These are phyloP conservation scores for Geococcyx californianus DNA, from an alignment of 2,113 vertebrate species.

Conservation along the genomic window DNA sequence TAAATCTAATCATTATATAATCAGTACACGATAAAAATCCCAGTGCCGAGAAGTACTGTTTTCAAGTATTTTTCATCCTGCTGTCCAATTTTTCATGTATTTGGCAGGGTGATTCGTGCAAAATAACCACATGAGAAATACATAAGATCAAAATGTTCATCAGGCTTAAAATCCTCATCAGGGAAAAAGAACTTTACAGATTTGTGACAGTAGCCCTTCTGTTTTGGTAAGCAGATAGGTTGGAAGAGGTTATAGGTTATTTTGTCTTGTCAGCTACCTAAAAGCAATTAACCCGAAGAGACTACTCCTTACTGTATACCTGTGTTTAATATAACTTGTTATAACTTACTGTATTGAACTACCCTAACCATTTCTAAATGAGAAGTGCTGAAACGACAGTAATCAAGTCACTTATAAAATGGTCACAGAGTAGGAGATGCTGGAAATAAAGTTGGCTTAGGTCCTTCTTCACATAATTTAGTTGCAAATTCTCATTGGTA, in stretches of 20 bases:
- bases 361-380: background rate
- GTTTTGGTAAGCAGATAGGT: background rate
- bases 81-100: background rate
- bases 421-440: background rate
- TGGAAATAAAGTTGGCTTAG: background rate
- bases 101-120: background rate
- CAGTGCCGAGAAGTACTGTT: background rate
- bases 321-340: background rate
- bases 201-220: background rate
- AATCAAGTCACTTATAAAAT: background rate
- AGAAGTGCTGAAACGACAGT: background rate
- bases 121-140: background rate
- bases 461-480: background rate
- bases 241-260: background rate
- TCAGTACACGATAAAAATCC: background rate
- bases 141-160: background rate
- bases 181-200: background rate
- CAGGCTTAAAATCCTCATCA: background rate
- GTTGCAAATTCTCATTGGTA: background rate
- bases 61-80: background rate
- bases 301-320: background rate
- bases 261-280: background rate
- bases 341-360: background rate
- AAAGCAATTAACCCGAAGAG: background rate
- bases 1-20: conserved; percentile 38